A percentile compares a stretch with the other conserved stretches of the same genome.
These are phyloP conservation scores for Parasteatoda lunata DNA, from an alignment of 2,888 invertebrate genomes.

Conservation along the genomic window DNA sequence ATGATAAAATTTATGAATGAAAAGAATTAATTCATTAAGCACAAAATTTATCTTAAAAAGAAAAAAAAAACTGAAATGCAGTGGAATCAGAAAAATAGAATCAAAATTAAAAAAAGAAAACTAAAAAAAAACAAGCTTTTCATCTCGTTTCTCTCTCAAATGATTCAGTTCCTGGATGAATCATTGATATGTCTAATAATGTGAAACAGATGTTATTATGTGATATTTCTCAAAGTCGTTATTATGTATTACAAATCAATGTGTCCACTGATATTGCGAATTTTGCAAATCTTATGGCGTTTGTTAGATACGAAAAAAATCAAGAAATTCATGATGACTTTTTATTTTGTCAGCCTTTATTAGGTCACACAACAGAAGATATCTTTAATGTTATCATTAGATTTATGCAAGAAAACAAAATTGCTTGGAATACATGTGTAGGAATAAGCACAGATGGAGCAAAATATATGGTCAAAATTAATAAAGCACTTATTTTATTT, in stretches of 20 bases:
- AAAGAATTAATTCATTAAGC: too few species aligned
- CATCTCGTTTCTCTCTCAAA: too few species aligned
- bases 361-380: conserved; percentile 13
- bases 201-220: not conserved
- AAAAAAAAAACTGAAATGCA: too few species aligned
- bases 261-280: conserved; percentile 9
- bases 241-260: not conserved
- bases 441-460: conserved; percentile 26
- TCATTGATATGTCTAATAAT: too few species aligned
- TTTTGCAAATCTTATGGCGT: not conserved
- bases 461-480: conserved; percentile 14
- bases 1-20: too few species aligned
- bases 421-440: conserved; percentile 17
- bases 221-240: too few species aligned
- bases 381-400: conserved; percentile 14
- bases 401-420: conserved; percentile 17
- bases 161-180: too few species aligned
- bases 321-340: conserved; percentile 14
- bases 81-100: too few species aligned
- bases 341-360: conserved; percentile 16
- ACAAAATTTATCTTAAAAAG: too few species aligned
- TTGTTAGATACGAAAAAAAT: not conserved
- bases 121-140: too few species aligned
- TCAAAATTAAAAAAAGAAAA: too few species aligned
- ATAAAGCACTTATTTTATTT: not conserved